A percentile compares a stretch with the other conserved stretches of the same genome.
phyloP scores from a whole-genome alignment of 2,797 vertebrate genomes.

The Malacoraja senta region DNA sequence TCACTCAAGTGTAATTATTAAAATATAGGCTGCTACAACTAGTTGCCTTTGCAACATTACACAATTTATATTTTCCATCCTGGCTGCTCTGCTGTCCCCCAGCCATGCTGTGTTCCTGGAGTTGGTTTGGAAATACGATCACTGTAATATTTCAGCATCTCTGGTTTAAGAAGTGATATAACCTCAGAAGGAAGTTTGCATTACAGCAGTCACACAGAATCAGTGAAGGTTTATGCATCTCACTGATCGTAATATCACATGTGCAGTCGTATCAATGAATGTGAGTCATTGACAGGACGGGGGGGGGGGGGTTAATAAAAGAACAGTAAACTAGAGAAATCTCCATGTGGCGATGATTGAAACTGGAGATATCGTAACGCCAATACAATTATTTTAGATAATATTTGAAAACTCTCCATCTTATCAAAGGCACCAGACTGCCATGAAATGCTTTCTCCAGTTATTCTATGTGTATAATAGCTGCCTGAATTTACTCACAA shows the following conservation, averaged over 20 bases:
- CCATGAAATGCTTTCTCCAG: neutral
- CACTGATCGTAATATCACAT: neutral
- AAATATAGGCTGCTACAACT: no score
- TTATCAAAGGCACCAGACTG: neutral
- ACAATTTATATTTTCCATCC: no score
- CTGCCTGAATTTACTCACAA: neutral
- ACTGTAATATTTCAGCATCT: neutral
- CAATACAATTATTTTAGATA: neutral
- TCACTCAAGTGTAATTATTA: neutral
- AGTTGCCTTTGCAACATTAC: no score
- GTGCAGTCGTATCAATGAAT: neutral
- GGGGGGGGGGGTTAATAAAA: neutral
- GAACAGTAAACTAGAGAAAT: neutral
- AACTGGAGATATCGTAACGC: neutral
- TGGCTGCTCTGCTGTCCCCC: no score
- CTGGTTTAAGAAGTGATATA: constrained; percentile 12
- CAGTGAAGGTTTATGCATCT: neutral
- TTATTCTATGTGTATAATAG: neutral
- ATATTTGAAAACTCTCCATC: neutral
- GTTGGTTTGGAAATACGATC: no score
- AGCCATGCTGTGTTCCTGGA: no score
- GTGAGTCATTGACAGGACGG: neutral
- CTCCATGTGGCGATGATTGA: neutral
- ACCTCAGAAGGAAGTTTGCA: neutral
- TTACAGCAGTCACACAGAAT: neutral